A percentile compares a stretch with the other conserved stretches of the same genome.
phyloP scores from a whole-genome alignment of 2,888 invertebrate genomes.

The Liodrosophila aerea region DNA sequence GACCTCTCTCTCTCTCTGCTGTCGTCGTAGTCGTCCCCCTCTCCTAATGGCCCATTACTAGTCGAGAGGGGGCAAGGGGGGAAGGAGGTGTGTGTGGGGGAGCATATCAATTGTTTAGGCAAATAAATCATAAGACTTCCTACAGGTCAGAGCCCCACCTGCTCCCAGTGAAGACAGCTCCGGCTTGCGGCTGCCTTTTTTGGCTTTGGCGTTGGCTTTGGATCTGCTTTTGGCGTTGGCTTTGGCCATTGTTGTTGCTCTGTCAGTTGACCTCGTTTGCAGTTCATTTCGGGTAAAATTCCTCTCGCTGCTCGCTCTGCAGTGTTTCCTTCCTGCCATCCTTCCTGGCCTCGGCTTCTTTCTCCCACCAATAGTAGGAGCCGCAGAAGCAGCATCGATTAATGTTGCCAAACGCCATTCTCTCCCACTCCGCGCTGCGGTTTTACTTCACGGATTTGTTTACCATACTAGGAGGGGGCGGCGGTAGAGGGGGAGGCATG shows the following conservation, averaged over 20 bases:
- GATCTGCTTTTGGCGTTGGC: not conserved
- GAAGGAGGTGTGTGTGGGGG: no score
- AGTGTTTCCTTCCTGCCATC: conserved; percentile 59
- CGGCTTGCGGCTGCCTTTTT: conserved; percentile 27
- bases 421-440: conserved; percentile 6
- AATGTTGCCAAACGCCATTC: conserved; percentile 54
- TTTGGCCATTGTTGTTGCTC: conserved; percentile 10
- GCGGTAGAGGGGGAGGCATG: no score
- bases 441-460: conserved; percentile 47
- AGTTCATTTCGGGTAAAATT: conserved; percentile 36
- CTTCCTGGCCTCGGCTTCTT: no score
- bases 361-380: no score
- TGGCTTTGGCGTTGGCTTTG: conserved; percentile 9
- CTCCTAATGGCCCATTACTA: not conserved
- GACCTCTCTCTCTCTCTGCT: not conserved
- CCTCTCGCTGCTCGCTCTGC: conserved; percentile 23
- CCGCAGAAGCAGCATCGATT: conserved; percentile 54
- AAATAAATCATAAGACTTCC: conserved; percentile 72
- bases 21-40: not conserved
- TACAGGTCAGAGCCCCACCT: conserved; percentile 28
- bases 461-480: conserved; percentile 27
- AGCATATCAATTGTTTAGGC: conserved; percentile 62
- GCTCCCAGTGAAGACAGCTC: conserved; percentile 13
- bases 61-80: no score
- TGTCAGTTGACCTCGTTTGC: conserved; percentile 55